Conservation (phyloP, 2,113 vertebrate genomes). For the Neolamprologus cancellatus region DNA sequence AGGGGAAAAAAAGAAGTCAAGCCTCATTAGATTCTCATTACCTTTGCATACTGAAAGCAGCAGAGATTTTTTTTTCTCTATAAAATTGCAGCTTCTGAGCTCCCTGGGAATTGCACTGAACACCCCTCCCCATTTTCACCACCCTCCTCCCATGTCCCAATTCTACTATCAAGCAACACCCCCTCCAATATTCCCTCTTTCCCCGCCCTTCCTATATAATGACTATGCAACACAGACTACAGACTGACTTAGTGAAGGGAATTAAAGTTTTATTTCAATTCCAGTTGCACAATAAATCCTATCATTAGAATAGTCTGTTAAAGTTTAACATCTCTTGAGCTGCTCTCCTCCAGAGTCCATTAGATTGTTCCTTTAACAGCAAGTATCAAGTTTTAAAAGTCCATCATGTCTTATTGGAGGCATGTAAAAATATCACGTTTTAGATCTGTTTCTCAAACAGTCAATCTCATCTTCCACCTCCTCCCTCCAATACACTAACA, state of each 20-base stretch:
- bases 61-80: constrained; percentile 69
- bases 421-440: constrained; percentile 32
- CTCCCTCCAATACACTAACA: not conserved
- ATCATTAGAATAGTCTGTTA: constrained; percentile 78
- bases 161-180: not conserved
- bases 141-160: constrained; percentile 28
- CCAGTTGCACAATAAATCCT: constrained; percentile 75
- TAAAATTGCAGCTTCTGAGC: constrained; percentile 68
- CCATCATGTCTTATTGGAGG: constrained; percentile 56
- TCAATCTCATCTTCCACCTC: constrained; percentile 16
- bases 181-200: not conserved
- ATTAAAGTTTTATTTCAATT: constrained; percentile 80
- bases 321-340: constrained; percentile 77
- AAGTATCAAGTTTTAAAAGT: constrained; percentile 67
- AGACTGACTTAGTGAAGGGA: constrained; percentile 71
- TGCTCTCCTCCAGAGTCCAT: constrained; percentile 55
- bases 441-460: constrained; percentile 18
- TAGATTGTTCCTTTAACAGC: constrained; percentile 53
- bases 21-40: constrained; percentile 95
- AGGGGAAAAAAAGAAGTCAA: constrained; percentile 75
- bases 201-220: constrained; percentile 64
- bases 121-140: constrained; percentile 48
- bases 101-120: constrained; percentile 76
- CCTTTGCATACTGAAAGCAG: constrained; percentile 83
- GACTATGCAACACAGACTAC: constrained; percentile 81